These are phyloP conservation scores for Conomelus anceps DNA, from an alignment of 2,888 invertebrate genomes.

Conservation along the genomic window DNA sequence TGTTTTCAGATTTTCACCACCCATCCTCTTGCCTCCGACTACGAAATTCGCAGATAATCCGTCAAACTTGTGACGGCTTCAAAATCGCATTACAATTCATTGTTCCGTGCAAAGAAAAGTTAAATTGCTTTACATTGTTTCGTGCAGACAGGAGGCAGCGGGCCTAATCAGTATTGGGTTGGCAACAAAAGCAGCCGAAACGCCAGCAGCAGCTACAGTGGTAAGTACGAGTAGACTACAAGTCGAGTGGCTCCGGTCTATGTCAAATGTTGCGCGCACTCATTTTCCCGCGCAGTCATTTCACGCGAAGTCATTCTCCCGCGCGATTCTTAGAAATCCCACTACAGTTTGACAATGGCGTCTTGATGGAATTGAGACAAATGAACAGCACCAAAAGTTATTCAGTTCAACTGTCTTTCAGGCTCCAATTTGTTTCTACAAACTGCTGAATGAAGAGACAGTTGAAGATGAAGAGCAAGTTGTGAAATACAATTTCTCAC, in stretches of 20 bases:
- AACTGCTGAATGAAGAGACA: background rate
- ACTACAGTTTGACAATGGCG: background rate
- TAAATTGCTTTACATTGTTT: conserved; percentile 9
- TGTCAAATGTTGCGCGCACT: background rate
- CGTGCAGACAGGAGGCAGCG: background rate
- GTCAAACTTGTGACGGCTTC: conserved; percentile 5
- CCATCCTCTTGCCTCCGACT: background rate
- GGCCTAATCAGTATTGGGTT: background rate
- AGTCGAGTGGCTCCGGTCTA: background rate
- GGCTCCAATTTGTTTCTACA: background rate
- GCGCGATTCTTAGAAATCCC: background rate
- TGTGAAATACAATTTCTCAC: background rate
- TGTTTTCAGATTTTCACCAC: background rate
- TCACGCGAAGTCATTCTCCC: too few species aligned
- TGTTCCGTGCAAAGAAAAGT: conserved; percentile 1
- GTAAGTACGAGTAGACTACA: background rate
- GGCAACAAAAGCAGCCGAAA: background rate
- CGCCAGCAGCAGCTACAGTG: background rate
- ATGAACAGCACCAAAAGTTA: background rate
- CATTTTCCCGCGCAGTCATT: too few species aligned
- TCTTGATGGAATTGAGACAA: background rate
- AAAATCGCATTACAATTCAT: conserved; percentile 13
- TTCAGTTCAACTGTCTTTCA: background rate
- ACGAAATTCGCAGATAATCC: conserved; percentile 3
- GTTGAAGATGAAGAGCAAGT: background rate